Evolutionary conservation across 2,113 vertebrate genomes (phyloP), one percentile per base, ranked within the genome.

Genomic region (Bombycilla garrulus): DNA sequence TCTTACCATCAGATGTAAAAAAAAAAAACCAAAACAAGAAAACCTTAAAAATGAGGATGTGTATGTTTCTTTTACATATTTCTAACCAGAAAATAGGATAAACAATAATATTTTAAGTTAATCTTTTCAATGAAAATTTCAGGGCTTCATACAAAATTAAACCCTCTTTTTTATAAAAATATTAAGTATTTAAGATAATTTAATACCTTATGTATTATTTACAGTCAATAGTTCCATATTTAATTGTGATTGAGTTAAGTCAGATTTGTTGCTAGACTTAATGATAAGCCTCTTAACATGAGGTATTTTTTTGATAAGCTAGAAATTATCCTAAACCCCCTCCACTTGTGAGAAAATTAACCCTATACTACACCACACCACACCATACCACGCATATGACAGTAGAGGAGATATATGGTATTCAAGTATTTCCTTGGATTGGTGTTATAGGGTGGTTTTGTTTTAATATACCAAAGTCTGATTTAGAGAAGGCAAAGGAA

Each of bases 251-350:
- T 53, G 38, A 85, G 31, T 60, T 92, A 31, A 81, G 24, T 67
- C 76, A 93, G 66, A 83, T 92, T 91, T 83, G 36, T 74, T 89
- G 48, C 56, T n/a, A 83, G n/a, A 74, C 33, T 91, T 83, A 62
- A 71, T 47, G 60, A 67, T 67, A 33, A 72, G 24, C 69, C 31
- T 73, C 51, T 89, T 76, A 90, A 72, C 16, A 82, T 0, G 0
- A 78, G 23, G 9, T 47, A 61, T 78, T 82, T 95, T 70, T 81
- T 86, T 58, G 71, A 3, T 36, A 21, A 53, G 29, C 13, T 74
- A 56, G 40, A 80, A 86, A 83, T 17, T 0, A 78, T 62, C n/a
- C 42, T 66, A 67, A 88, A 71, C 8, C 72, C 35, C 10, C 11
- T 35, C 18, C 9, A 76, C 51, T 74, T 2, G 0, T 62, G 57